Conservation (phyloP, 2,113 vertebrate species). For the Picathartes gymnocephalus region DNA sequence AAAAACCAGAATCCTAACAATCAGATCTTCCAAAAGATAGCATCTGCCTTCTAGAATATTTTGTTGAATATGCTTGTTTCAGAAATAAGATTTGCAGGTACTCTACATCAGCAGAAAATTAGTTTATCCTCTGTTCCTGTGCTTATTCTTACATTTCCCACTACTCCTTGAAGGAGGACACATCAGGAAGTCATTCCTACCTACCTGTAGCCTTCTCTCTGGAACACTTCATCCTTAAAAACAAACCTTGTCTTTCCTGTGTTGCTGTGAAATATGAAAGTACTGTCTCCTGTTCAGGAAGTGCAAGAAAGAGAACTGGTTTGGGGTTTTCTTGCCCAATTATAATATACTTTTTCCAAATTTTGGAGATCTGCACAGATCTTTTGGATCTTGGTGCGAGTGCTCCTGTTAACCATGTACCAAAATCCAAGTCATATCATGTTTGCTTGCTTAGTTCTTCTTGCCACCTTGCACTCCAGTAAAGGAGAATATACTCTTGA, state of each 20-base stretch:
- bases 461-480: neutral
- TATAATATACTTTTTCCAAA: neutral
- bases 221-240: neutral
- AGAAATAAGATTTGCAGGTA: neutral
- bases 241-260: neutral
- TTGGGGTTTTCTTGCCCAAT: fast-evolving
- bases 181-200: neutral
- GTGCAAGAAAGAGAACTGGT: neutral
- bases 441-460: neutral
- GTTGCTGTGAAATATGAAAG: neutral
- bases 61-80: neutral
- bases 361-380: neutral
- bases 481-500: neutral
- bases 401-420: neutral
- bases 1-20: neutral
- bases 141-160: neutral
- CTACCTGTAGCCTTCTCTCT: neutral
- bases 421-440: neutral
- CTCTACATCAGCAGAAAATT: neutral
- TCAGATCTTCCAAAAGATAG: neutral
- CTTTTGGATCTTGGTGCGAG: neutral
- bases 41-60: neutral
- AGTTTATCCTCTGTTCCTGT: neutral
- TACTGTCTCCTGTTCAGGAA: neutral
- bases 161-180: neutral